Conservation (phyloP, 1,140 invertebrate species). For the Eubasilissa regina region DNA sequence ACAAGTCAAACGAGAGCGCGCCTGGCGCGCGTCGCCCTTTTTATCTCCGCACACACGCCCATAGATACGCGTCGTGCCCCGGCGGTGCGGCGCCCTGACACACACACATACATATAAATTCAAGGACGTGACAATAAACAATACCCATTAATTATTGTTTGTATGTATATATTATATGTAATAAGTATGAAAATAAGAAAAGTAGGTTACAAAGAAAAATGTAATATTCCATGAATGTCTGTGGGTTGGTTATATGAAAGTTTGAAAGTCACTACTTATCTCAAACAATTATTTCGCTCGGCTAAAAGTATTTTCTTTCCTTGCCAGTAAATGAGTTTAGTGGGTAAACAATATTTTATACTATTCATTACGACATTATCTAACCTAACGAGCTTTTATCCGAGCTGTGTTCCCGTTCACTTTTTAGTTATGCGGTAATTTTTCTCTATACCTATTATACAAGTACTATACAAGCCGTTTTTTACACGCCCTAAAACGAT, state of each 20-base stretch:
- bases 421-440: too few species aligned
- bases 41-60: too few species aligned
- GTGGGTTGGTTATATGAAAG: background rate
- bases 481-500: too few species aligned
- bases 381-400: slow-evolving; percentile 3
- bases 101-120: too few species aligned
- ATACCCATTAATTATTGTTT: too few species aligned
- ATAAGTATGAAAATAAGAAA: slow-evolving; percentile 5
- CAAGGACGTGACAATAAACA: too few species aligned
- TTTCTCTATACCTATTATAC: too few species aligned
- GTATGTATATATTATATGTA: background rate
- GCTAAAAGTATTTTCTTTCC: slow-evolving; percentile 5
- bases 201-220: background rate
- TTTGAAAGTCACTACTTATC: background rate
- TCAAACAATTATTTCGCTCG: background rate
- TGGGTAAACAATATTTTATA: slow-evolving; percentile 8
- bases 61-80: too few species aligned
- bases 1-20: too few species aligned
- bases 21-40: too few species aligned
- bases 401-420: background rate
- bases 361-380: slow-evolving; percentile 2
- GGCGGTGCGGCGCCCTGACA: too few species aligned
- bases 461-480: too few species aligned
- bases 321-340: slow-evolving; percentile 16
- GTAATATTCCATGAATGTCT: background rate